Base-by-base conservation (phyloP, 2,113 vertebrate genomes). In the Cynoglossus semilaevis region DNA sequence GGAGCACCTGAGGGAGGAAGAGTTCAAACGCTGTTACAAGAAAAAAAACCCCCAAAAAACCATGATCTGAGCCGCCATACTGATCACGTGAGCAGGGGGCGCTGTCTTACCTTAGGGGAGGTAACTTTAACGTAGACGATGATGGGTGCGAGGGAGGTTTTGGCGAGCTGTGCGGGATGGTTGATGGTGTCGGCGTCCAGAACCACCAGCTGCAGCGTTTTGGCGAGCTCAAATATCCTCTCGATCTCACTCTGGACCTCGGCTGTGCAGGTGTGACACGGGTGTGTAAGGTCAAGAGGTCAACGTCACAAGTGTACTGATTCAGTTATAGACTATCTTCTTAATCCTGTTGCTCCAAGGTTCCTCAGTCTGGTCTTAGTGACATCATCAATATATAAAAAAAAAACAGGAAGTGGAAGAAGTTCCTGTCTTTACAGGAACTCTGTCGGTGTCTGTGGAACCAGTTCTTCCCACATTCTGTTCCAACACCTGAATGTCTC, bases 221-320 rank as follows among this genome's bases (percentile, higher is more conserved):
- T 97, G 77, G 96, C 96, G 68, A 98, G 85, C 86, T 98, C 95
- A 8, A 98, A 98, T 88, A 98, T 98, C 67, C 96, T 92, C 69
- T 98, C 96, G 1, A 95, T 98, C 87, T 98, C 96, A 14, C 95
- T 97, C 89, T 97, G 96, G 15, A 98, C 96, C 87, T 98, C 96
- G 0, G 95, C 96, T 97, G 83, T 51, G 67, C 53, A 63, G 11
- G 70, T 5, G 42, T 51, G 10, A 66, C 10, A 53, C 17, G 57
- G 15, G 36, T 22, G 22, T 0, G 37, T 2, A 8, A n/a, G 19
- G 1, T 42, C 13, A 14, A 10, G 2, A 18, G 9, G 13, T 38
- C 9, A 38, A 8, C n/a, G n/a, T n/a, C n/a, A n/a, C n/a, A n/a
- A n/a, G n/a, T n/a, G n/a, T n/a, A n/a, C n/a, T n/a, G n/a, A n/a